Base-by-base conservation (phyloP, 2,797 vertebrate species). In the Gymnopithys bicolor region DNA sequence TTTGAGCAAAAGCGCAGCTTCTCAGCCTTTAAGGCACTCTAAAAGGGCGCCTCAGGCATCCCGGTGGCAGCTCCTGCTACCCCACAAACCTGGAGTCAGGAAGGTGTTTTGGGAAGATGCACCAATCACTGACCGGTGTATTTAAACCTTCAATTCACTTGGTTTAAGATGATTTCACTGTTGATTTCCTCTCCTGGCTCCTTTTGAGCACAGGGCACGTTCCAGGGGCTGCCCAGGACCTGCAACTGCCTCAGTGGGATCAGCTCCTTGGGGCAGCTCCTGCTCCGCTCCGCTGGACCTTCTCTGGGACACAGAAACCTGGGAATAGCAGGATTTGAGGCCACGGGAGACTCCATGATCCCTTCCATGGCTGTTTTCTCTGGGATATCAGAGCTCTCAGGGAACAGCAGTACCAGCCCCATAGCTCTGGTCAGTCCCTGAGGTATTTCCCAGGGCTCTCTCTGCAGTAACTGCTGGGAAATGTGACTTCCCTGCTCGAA, bases 41-140 rank as follows among this genome's bases (percentile, higher is more conserved):
- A 21, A 75, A 37, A 0, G 6, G 14, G 43, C 41, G 23, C 11
- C 6, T 58, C 24, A n/a, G 10, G 33, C 33, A 2, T 2, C 18
- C 4, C 46, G 10, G 21, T 19, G 9, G 46, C 46, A 11, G 35
- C 9, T 33, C 37, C 43, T 2, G 23, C 24, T 9, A 30, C 51
- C 13, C 23, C 7, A 28, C 35, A 13, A 30, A 37, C 12, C 9
- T 27, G 8, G 37, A 58, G 37, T 8, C 11, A 19, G 27, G 59
- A 41, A 8, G 71, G 67, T 19, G 6, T 21, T 55, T 46, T 16
- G 5, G 63, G n/a, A 30, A 51, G 43, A 41, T 12, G 19, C 39
- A 3, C 4, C 1, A 1, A 13, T 56, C 53, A 22, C 45, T 7
- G 25, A 5, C 7, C 1, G 27, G 5, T 39, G 22, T 7, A 17